A percentile compares a stretch with the other conserved stretches of the same genome.
Evolutionary conservation across 1,140 invertebrate genomes (phyloP).

Genomic region (Acromyrmex charruanus): DNA sequence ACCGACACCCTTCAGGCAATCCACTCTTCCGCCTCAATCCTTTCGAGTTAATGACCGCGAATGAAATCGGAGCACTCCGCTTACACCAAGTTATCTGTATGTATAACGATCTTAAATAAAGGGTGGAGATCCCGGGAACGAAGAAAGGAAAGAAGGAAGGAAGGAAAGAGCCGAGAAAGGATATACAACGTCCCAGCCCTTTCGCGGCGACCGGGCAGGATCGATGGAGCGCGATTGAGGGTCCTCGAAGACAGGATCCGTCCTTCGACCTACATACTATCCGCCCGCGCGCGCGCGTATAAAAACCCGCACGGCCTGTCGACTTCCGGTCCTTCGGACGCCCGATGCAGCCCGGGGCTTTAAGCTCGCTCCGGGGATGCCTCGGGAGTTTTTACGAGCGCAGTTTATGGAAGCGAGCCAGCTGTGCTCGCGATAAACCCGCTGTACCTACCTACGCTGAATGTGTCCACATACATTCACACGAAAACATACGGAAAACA

Average conservation of each 20-base stretch:
- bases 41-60: slow-evolving; percentile 54
- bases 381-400: slow-evolving; percentile 70
- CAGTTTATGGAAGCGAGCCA: slow-evolving; percentile 69
- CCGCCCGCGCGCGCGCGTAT: background rate
- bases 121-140: slow-evolving; percentile 16
- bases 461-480: background rate
- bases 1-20: slow-evolving; percentile 14
- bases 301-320: slow-evolving; percentile 14
- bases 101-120: slow-evolving; percentile 55
- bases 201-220: slow-evolving; percentile 50
- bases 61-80: slow-evolving; percentile 42
- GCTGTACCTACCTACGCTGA: background rate
- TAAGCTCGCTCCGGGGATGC: slow-evolving; percentile 49
- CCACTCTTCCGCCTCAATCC: slow-evolving; percentile 45
- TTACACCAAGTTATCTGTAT: slow-evolving; percentile 23
- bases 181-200: slow-evolving; percentile 10
- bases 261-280: slow-evolving; percentile 63
- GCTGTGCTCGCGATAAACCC: slow-evolving; percentile 71
- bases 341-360: slow-evolving; percentile 39
- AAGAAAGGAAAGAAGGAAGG: slow-evolving; percentile 37
- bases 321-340: slow-evolving; percentile 45
- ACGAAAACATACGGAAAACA: background rate
- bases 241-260: slow-evolving; percentile 53
- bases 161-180: slow-evolving; percentile 34
- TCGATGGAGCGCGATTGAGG: slow-evolving; percentile 67